These are phyloP conservation scores for Arctia plantaginis DNA, from an alignment of 2,888 invertebrate species.

Conservation along the genomic window DNA sequence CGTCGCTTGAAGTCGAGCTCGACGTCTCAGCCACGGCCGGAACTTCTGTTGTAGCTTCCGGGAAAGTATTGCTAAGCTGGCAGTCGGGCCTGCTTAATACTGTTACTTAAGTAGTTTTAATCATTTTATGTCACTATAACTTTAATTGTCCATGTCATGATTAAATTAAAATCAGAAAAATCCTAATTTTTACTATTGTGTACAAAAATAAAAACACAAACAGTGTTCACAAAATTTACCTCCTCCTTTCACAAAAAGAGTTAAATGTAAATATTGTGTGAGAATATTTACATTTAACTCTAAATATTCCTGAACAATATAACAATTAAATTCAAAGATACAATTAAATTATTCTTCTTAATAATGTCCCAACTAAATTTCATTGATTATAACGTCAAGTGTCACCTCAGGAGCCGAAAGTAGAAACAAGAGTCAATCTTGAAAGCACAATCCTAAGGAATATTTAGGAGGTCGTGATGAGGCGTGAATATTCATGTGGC, in stretches of 20 bases:
- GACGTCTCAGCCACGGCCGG: too few species aligned
- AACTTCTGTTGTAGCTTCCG: too few species aligned
- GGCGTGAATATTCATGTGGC: conserved; percentile 72
- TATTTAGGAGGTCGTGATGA: conserved; percentile 57
- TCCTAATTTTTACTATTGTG: not conserved
- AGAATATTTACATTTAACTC: conserved; percentile 6
- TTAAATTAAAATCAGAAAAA: not conserved
- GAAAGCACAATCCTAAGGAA: conserved; percentile 53
- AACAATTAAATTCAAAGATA: conserved; percentile 15
- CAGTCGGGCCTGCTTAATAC: too few species aligned
- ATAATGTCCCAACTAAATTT: conserved; percentile 23
- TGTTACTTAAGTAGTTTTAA: too few species aligned
- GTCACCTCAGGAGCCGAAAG: conserved; percentile 48
- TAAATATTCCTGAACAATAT: not conserved
- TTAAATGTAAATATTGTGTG: too few species aligned
- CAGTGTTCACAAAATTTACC: not conserved
- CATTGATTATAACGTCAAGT: conserved; percentile 48
- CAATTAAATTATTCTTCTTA: conserved; percentile 36
- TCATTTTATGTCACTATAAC: too few species aligned
- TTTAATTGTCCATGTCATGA: too few species aligned
- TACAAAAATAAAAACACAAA: not conserved
- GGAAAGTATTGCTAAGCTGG: too few species aligned
- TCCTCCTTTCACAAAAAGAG: not conserved
- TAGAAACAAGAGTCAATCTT: conserved; percentile 59
- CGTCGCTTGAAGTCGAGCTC: too few species aligned